These are phyloP conservation scores for Tragelaphus oryx DNA, from an alignment of 2,797 vertebrate species.

Conservation along the genomic window DNA sequence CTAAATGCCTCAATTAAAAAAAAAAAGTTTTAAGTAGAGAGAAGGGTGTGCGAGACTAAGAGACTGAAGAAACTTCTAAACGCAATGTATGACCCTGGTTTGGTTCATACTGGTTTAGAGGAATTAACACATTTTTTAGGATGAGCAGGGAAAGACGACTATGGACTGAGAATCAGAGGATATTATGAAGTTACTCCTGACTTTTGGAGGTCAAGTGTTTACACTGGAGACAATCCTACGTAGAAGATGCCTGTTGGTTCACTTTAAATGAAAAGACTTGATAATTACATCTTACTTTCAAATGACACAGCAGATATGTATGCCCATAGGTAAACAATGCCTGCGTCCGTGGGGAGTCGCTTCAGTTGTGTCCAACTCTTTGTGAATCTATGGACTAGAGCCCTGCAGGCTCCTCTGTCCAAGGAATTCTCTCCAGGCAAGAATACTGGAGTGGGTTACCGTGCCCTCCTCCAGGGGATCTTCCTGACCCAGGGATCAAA, in stretches of 20 bases:
- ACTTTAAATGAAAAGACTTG: background rate
- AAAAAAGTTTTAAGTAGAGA: background rate
- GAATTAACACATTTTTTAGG: background rate
- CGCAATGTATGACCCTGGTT: background rate
- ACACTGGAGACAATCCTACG: background rate
- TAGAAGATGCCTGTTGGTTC: background rate
- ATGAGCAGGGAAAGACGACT: background rate
- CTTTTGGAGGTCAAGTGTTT: background rate
- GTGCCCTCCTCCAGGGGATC: background rate
- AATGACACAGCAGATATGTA: background rate
- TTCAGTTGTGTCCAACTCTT: background rate
- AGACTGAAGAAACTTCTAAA: constrained; percentile 15
- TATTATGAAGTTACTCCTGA: background rate
- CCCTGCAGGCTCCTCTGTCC: background rate
- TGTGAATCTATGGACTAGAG: background rate
- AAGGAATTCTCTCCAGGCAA: background rate
- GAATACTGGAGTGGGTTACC: background rate
- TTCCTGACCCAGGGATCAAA: background rate
- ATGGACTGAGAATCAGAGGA: background rate
- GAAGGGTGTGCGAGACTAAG: background rate
- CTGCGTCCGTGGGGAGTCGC: background rate
- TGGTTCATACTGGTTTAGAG: background rate
- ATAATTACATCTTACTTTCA: background rate
- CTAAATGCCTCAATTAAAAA: background rate
- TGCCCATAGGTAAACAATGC: background rate